Conservation (phyloP, 2,888 invertebrate species). For the Plemyria rubiginata region DNA sequence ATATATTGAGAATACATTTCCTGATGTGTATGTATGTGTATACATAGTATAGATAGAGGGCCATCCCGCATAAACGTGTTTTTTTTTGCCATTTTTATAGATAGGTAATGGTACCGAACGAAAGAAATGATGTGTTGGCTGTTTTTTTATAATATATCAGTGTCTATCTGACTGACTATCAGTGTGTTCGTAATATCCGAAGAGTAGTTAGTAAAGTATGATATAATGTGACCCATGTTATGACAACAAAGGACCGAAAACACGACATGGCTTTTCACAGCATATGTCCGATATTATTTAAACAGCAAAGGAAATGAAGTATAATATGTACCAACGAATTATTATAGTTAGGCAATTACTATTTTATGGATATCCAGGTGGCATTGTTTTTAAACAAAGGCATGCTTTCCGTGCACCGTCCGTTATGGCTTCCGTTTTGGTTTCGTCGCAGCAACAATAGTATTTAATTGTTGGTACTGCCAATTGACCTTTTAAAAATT, state of each 20-base stretch:
- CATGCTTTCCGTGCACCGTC: not conserved
- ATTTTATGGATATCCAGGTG: slow-evolving; percentile 10
- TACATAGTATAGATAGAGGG: too few species aligned
- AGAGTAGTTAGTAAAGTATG: not conserved
- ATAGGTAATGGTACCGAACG: too few species aligned
- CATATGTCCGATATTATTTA: slow-evolving; percentile 19
- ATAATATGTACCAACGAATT: not conserved
- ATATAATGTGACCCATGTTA: slow-evolving; percentile 13
- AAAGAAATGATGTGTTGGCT: too few species aligned
- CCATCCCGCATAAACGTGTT: too few species aligned
- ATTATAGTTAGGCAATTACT: slow-evolving; percentile 1
- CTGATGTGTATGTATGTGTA: too few species aligned
- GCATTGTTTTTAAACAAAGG: slow-evolving; percentile 19
- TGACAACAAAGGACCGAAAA: slow-evolving; percentile 21
- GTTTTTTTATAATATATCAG: too few species aligned
- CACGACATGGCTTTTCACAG: slow-evolving; percentile 8
- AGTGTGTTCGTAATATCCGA: too few species aligned
- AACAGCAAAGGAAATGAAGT: slow-evolving; percentile 23
- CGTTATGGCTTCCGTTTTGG: not conserved
- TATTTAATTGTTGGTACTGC: not conserved
- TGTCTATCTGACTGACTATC: too few species aligned
- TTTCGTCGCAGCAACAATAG: not conserved
- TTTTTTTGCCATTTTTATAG: too few species aligned
- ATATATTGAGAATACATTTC: not conserved
- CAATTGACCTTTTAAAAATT: not conserved